Percentiles rank a stretch among this genome's conserved stretches.
These are phyloP conservation scores for Conops quadrifasciatus DNA, from an alignment of 2,888 invertebrate genomes.

Conservation along the genomic window DNA sequence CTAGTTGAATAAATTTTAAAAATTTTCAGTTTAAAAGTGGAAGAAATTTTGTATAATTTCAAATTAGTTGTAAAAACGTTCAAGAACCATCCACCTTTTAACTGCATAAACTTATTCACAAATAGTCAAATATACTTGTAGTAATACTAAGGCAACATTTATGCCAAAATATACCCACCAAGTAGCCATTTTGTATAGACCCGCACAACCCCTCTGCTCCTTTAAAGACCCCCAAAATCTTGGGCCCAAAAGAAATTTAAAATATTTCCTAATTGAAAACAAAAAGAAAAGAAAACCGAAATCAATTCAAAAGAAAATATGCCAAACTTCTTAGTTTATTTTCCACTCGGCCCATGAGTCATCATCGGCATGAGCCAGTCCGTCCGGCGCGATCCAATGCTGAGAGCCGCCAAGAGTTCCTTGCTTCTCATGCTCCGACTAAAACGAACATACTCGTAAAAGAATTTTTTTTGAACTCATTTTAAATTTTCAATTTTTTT, in stretches of 20 bases:
- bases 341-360: conserved; percentile 12
- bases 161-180: too few relatives aligned
- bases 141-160: too few relatives aligned
- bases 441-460: conserved; percentile 11
- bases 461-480: conserved; percentile 5
- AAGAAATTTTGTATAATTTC: too few relatives aligned
- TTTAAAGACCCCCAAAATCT: background rate
- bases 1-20: too few relatives aligned
- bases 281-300: conserved; percentile 17
- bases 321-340: conserved; percentile 7
- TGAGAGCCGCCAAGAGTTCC: conserved; percentile 16
- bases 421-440: conserved; percentile 9
- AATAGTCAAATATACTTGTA: too few relatives aligned
- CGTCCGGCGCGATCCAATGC: background rate
- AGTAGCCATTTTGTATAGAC: background rate
- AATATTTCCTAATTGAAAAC: background rate
- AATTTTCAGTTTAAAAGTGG: too few relatives aligned
- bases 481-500: conserved; percentile 6
- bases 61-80: too few relatives aligned
- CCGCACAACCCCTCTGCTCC: background rate
- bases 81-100: too few relatives aligned
- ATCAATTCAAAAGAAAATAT: conserved; percentile 8
- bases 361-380: conserved; percentile 7
- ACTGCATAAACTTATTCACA: too few relatives aligned
- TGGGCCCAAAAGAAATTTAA: background rate